phyloP scores from a whole-genome alignment of 2,888 invertebrate species.

The Drosophila nr. perissopoda region DNA sequence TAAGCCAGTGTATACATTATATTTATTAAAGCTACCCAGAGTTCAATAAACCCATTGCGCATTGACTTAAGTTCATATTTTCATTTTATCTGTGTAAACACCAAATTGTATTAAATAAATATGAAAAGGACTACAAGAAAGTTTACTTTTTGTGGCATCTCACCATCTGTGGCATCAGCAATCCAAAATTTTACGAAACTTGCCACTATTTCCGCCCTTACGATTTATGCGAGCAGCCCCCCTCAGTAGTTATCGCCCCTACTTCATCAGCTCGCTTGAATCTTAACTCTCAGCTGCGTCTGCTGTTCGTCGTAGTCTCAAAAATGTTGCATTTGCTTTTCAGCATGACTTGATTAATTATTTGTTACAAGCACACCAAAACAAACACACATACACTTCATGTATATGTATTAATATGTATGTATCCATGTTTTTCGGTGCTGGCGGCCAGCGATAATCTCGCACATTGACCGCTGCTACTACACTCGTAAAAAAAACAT shows the following conservation, averaged over 20 bases:
- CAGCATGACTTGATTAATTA: conserved; percentile 37
- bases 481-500: not conserved
- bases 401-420: not conserved
- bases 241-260: not conserved
- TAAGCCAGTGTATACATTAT: not conserved
- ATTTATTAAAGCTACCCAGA: not conserved
- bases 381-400: not conserved
- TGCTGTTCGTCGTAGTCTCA: conserved; percentile 7
- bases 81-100: not conserved
- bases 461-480: conserved; percentile 42
- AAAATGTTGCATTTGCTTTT: conserved; percentile 15
- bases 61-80: not conserved
- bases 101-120: not conserved
- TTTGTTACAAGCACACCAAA: conserved; percentile 7
- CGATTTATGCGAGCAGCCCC: conserved; percentile 31
- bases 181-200: not conserved
- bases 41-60: not conserved
- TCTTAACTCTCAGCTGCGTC: conserved; percentile 2
- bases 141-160: not conserved
- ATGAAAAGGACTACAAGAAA: not conserved
- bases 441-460: conserved; percentile 28
- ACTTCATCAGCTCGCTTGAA: not conserved
- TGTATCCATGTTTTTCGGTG: not conserved
- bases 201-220: conserved; percentile 21
- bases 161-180: conserved; percentile 17